A percentile compares a stretch with the other conserved stretches of the same genome.
phyloP scores from a whole-genome alignment of 2,797 vertebrate species.

The Muscicapa striata region DNA sequence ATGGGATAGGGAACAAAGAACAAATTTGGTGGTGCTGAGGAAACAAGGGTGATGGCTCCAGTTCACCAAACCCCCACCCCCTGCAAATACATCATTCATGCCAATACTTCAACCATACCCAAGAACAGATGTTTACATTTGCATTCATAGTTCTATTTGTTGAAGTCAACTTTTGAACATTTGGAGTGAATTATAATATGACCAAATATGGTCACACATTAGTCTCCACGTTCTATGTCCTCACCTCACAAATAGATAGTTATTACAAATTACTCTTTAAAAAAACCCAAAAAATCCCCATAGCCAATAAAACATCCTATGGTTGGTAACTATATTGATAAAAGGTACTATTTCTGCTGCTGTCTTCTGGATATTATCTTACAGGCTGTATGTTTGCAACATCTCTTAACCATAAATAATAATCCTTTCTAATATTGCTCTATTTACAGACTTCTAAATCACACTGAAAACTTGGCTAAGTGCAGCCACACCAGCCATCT shows the following conservation, averaged over 20 bases:
- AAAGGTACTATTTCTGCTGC: background rate
- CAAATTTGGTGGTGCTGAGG: background rate
- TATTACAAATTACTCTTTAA: background rate
- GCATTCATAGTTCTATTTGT: background rate
- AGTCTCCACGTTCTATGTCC: background rate
- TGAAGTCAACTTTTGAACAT: background rate
- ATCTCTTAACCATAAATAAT: background rate
- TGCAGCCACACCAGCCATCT: background rate
- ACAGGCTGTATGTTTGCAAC: background rate
- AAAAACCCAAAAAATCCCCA: background rate
- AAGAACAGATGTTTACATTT: background rate
- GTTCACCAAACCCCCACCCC: background rate
- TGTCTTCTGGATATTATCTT: background rate
- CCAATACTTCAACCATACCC: background rate
- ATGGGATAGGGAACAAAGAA: background rate
- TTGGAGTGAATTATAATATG: background rate
- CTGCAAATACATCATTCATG: background rate
- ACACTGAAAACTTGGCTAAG: background rate
- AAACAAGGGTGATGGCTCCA: background rate
- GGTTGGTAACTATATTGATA: background rate
- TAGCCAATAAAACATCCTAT: background rate
- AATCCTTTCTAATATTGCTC: background rate
- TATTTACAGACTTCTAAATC: background rate
- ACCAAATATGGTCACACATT: background rate
- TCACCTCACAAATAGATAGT: background rate